phyloP scores from a whole-genome alignment of 1,140 invertebrate genomes.

The Drosophila arizonae region DNA sequence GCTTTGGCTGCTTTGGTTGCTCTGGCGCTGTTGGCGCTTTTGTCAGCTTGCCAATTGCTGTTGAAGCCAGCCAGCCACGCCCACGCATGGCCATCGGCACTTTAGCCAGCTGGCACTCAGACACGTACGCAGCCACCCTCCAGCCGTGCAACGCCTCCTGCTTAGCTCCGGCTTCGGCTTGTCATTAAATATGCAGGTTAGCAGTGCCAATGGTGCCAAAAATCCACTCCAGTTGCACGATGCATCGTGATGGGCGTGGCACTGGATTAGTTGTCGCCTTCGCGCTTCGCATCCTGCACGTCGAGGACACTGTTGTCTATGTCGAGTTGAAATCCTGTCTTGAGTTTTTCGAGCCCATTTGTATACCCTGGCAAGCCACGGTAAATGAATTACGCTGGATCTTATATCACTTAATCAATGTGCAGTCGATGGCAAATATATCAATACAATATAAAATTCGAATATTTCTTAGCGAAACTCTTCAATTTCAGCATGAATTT shows the following conservation, averaged over 20 bases:
- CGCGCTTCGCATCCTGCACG: conserved; percentile 32
- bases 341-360: conserved; percentile 9
- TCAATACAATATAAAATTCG: no score
- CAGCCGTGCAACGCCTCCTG: not conserved
- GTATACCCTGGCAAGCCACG: not conserved
- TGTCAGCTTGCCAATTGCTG: not conserved
- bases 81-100: conserved; percentile 18
- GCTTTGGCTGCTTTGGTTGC: conserved; percentile 15
- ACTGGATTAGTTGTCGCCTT: conserved; percentile 77
- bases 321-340: conserved; percentile 35
- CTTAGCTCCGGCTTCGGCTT: conserved; percentile 22
- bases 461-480: no score
- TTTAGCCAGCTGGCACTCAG: conserved; percentile 62
- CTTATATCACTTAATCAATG: no score
- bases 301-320: conserved; percentile 21
- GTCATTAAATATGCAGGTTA: conserved; percentile 82
- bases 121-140: conserved; percentile 57
- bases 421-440: no score
- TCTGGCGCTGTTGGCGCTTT: conserved; percentile 17
- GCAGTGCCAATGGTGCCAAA: conserved; percentile 79
- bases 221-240: conserved; percentile 63
- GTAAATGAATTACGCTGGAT: no score
- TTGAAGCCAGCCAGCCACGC: conserved; percentile 15
- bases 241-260: conserved; percentile 35
- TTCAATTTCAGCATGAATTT: no score